phyloP scores from a whole-genome alignment of 2,888 invertebrate species.

The Allophyes oxyacanthae region DNA sequence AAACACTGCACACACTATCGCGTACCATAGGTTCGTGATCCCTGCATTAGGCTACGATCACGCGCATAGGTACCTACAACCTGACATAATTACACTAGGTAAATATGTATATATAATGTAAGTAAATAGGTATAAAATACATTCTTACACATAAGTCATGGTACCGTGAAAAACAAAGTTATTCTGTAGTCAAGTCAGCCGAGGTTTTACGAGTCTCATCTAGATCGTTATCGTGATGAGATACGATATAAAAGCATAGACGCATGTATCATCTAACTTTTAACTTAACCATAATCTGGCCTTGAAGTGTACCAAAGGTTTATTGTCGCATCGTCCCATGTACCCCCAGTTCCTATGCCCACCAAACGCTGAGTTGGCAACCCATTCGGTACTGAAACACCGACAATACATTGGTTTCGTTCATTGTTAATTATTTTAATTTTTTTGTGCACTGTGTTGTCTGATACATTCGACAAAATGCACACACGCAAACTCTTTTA shows the following conservation, averaged over 20 bases:
- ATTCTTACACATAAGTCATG: constrained; percentile 19
- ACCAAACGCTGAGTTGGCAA: too few species aligned
- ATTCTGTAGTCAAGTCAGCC: constrained; percentile 15
- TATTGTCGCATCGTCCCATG: too few species aligned
- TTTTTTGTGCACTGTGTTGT: too few species aligned
- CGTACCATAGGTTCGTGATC: not conserved
- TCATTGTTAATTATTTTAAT: too few species aligned
- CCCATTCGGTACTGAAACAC: too few species aligned
- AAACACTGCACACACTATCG: too few species aligned
- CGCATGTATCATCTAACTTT: constrained; percentile 1
- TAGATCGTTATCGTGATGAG: constrained; percentile 19
- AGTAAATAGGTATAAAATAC: not conserved
- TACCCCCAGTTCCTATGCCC: too few species aligned
- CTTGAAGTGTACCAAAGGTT: too few species aligned
- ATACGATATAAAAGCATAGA: constrained; percentile 7
- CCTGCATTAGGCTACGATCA: constrained; percentile 1
- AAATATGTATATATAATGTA: not conserved
- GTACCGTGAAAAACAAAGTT: constrained; percentile 3
- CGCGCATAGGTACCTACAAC: not conserved
- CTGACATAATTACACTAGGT: constrained; percentile 14
- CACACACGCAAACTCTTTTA: too few species aligned
- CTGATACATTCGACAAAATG: too few species aligned
- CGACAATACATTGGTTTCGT: too few species aligned
- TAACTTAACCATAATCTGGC: too few species aligned
- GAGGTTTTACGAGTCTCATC: constrained; percentile 30